These are phyloP conservation scores for Peromyscus attwateri DNA, from an alignment of 2,797 vertebrate genomes.

Conservation along the genomic window DNA sequence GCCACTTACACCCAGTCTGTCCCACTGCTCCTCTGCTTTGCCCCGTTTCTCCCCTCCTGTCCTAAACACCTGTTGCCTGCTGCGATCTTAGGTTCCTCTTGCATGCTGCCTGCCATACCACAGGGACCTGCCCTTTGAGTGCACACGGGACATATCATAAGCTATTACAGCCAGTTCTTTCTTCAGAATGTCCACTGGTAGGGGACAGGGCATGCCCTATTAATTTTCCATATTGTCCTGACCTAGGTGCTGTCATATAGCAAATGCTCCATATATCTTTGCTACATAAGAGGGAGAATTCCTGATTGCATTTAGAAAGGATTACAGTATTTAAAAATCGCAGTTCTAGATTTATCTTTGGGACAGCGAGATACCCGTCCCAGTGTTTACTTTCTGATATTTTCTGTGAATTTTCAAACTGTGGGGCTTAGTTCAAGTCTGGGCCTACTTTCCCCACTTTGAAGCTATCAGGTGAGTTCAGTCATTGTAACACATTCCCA, in stretches of 20 bases:
- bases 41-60: neutral
- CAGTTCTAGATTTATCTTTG: neutral
- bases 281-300: slow-evolving; percentile 27
- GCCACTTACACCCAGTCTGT: neutral
- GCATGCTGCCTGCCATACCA: neutral
- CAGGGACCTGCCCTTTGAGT: neutral
- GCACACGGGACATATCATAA: neutral
- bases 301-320: neutral
- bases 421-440: slow-evolving; percentile 51
- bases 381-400: slow-evolving; percentile 3
- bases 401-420: slow-evolving; percentile 51
- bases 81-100: neutral
- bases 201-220: neutral
- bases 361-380: neutral
- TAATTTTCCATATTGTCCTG: neutral
- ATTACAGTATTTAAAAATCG: neutral
- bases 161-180: neutral
- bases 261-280: neutral
- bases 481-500: slow-evolving; percentile 33
- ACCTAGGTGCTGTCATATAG: no score
- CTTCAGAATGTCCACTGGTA: neutral
- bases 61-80: neutral
- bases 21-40: neutral
- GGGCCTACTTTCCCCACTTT: neutral
- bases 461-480: slow-evolving; percentile 47